phyloP scores from a whole-genome alignment of 92 coral and sea anemone species.

The Epizoanthus stellaris region DNA sequence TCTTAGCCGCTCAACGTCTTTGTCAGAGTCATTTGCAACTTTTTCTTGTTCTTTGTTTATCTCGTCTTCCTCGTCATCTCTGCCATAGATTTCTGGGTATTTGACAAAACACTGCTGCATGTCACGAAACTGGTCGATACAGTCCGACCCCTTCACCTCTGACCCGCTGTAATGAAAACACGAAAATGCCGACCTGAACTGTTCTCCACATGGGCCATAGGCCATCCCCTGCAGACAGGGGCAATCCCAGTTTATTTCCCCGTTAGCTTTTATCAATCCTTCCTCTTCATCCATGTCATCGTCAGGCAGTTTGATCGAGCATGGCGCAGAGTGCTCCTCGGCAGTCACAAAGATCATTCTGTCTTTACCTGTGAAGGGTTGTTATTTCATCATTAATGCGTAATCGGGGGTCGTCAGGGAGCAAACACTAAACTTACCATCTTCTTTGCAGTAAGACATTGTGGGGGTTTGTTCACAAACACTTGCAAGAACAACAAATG shows the following conservation, averaged over 20 bases:
- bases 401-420: neutral
- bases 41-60: slow-evolving; percentile 42
- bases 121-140: slow-evolving; percentile 90
- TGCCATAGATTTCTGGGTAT: slow-evolving; percentile 95
- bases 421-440: slow-evolving; percentile 65
- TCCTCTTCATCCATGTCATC: slow-evolving; percentile 92
- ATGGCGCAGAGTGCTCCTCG: slow-evolving; percentile 84
- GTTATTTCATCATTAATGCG: neutral
- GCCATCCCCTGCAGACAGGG: slow-evolving; percentile 99
- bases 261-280: slow-evolving; percentile 92
- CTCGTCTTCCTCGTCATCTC: slow-evolving; percentile 77
- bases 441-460: slow-evolving; percentile 95
- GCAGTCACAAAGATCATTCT: slow-evolving; percentile 91
- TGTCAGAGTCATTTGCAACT: slow-evolving; percentile 13
- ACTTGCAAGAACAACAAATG: neutral
- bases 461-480: neutral
- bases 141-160: slow-evolving; percentile 94
- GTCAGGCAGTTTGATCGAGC: slow-evolving; percentile 72
- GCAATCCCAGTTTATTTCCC: slow-evolving; percentile 99
- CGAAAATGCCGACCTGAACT: slow-evolving; percentile 92
- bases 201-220: slow-evolving; percentile 95
- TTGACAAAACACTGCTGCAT: slow-evolving; percentile 96
- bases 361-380: slow-evolving; percentile 84
- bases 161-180: slow-evolving; percentile 96
- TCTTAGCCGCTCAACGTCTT: neutral